Evolutionary conservation across 1,140 invertebrate genomes (phyloP), one percentile per base, ranked within the genome.

Genomic region (Bombus turneri): DNA sequence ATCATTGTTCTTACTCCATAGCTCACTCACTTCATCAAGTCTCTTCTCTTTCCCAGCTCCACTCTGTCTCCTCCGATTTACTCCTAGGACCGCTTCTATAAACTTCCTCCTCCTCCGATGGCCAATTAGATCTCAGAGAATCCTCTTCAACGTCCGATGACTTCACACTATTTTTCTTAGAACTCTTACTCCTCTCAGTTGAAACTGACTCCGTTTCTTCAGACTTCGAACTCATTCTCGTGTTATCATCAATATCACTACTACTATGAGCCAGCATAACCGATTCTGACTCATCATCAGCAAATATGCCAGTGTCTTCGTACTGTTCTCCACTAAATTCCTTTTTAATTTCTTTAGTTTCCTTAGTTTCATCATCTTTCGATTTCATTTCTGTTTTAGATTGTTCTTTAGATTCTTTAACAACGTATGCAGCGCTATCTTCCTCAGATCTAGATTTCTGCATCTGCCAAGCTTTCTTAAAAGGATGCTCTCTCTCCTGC

Each of bases 381-480:
- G 82, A 74, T 69, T 53, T 85, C 4, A 28, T 25, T 18, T 92
- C 87, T 2, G 72, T 22, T 39, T 74, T 85, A 1, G 22, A 2
- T 15, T 77, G 86, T n/a, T 64, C n/a, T 18, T 62, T 62, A 5
- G 59, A 62, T 5, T 95, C 94, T 39, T 93, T 95, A 34, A 94
- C 90, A 0, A 68, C 39, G 43, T 94, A 95, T 25, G 89, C 92
- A 10, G 90, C 78, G n/a, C 93, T 93, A 34, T 95, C 95, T 47
- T 95, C 95, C 37, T 95, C 95, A 1, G 95, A 95, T 31, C 92
- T 87, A 8, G 95, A 95, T 34, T 95, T 95, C 64, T 95, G 95
- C 88, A 94, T 88, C 73, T 95, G 95, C 95, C 95, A 95, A 12
- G 95, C 95, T 66, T 95, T 95, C 78, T 95, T 95, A 37, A 95